Evolutionary conservation across 2,888 invertebrate species (phyloP), one percentile per base, ranked within the genome.

Genomic region (Carterocephalus palaemon): DNA sequence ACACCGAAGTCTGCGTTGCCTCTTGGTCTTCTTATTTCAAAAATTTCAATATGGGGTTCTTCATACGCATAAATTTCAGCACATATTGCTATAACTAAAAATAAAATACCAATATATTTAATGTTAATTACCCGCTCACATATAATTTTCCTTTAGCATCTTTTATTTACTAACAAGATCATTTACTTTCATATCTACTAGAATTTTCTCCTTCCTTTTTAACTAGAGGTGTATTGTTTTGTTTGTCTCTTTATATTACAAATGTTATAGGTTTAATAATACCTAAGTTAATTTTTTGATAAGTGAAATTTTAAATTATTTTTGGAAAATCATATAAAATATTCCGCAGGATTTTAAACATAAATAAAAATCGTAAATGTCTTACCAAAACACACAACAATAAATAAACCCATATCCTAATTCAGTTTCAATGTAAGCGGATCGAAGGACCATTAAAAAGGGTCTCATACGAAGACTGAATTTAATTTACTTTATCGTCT

Each of bases 401-500:
- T 17, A 33, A 28, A 42, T 33, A 26, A 34, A 20, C 34, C 22
- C 43, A 43, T 43, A 36, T 36, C 36, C 36, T 36, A 23, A 43
- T 36, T 5, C 20, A 12, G 36, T 8, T 8, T 15, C 12, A 13
- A 17, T 9, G 29, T 28, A 9, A 43, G 20, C 29, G 36, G 23
- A 37, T 46, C 29, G 45, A 26, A 36, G 32, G 41, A 48, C 53
- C 54, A 55, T 59, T 60, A 58, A 62, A 62, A 60, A 56, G 51
- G 45, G 45, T 28, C 15, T 32, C 37, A 48, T 45, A 48, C 34
- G 41, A 52, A 52, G 54, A 59, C 58, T 57, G 57, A 60, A 60
- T 62, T 63, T 61, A 54, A 63, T 64, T 64, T 57, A 47, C 50
- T 72, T 73, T 73, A 74, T 62, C 55, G 57, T 48, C 46, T 47